Evolutionary conservation across 2,888 invertebrate species (phyloP).

Genomic region (Timandra comae): DNA sequence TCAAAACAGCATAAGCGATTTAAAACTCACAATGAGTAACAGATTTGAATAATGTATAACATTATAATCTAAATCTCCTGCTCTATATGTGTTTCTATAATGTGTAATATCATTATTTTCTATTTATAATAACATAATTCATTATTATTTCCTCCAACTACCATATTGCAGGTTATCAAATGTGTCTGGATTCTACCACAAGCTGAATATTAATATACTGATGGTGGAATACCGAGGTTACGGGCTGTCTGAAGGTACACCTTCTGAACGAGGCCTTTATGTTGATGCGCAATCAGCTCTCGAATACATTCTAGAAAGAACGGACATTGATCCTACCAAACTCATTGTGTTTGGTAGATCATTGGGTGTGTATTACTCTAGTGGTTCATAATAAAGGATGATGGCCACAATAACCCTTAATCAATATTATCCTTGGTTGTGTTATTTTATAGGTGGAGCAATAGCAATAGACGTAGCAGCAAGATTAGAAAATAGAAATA

Average conservation of each 20-base stretch:
- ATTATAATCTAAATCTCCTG: too few relatives aligned
- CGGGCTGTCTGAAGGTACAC: constrained; percentile 92
- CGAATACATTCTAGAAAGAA: constrained; percentile 87
- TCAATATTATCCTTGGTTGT: not conserved
- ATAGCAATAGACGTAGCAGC: constrained; percentile 92
- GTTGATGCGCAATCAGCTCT: constrained; percentile 92
- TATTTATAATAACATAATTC: not conserved
- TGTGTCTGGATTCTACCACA: constrained; percentile 89
- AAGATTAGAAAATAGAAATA: constrained; percentile 83
- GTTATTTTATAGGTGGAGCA: constrained; percentile 83
- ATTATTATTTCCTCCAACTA: not conserved
- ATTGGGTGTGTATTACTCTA: constrained; percentile 73
- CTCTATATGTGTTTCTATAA: too few relatives aligned
- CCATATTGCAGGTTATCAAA: constrained; percentile 82
- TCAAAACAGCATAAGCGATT: too few relatives aligned
- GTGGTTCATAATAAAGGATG: too few relatives aligned
- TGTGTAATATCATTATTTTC: too few relatives aligned
- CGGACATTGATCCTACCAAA: constrained; percentile 89
- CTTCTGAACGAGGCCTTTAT: constrained; percentile 91
- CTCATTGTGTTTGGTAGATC: constrained; percentile 94
- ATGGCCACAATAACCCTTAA: not conserved
- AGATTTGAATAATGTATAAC: too few relatives aligned
- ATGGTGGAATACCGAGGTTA: constrained; percentile 98
- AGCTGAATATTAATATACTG: constrained; percentile 89
- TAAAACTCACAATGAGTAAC: too few relatives aligned